Base-by-base conservation (phyloP, 2,888 invertebrate species). In the Electrophaes corylata region DNA sequence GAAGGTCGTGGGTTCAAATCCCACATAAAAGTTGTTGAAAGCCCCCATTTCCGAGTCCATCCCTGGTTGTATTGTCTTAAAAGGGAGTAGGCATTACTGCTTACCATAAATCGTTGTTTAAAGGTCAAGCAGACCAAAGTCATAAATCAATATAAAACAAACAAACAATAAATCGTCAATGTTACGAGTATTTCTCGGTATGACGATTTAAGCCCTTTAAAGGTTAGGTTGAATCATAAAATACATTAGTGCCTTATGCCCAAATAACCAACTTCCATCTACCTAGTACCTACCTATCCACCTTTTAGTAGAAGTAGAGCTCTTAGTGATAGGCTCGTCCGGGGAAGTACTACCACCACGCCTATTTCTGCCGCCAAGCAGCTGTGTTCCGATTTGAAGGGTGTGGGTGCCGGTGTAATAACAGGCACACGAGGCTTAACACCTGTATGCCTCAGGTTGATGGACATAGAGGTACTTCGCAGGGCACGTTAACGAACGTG, bases 141-240 rank as follows among this genome's bases (percentile, higher is more conserved):
- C 44, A 53, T 48, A 53, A 26, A 49, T 58, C 49, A 53, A 41
- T 44, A 26, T 26, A 49, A 26, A 35, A 53, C 53, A 58, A 58
- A 58, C 49, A 57, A 52, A 57, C 52, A 4, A 58, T 58, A 54
- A 58, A 58, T 54, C 48, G 10, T 53, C 16, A 26, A 10, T n/a
- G 39, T 26, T 23, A 40, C 31, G 16, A 35, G 20, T 46, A n/a
- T 26, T 23, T 39, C 16, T 31, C 14, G 10, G 14, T 10, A 45
- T 58, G 49, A 40, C 40, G 35, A 44, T 39, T 33, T n/a, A 1
- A 31, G 23, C 35, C 48, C 46, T 45, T 57, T 11, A 47, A 29
- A 39, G 39, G 39, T 12, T 35, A 10, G 4, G 6, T 35, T 6
- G 19, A 18, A 18, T 18, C 12, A 16, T 49, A 49, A 37, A 47